Base-by-base conservation (phyloP, 2,888 invertebrate genomes). In the Saturnia pavonia region DNA sequence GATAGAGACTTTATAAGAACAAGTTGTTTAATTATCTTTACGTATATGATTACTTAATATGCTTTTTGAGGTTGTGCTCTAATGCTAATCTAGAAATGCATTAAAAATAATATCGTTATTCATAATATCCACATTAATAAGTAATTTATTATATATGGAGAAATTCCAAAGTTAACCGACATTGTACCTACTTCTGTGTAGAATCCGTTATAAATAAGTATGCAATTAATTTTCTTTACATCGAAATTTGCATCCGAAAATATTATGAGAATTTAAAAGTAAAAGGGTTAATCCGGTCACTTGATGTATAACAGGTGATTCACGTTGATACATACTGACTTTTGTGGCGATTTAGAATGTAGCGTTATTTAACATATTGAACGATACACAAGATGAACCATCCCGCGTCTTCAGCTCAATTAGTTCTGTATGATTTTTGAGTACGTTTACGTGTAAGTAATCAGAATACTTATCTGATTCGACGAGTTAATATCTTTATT, bases 241-340 rank as follows among this genome's bases (percentile, higher is more conserved):
- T 27, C 12, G 4, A 14, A 60, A 25, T 60, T 27, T 6, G 27
- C 25, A 16, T 22, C n/a, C 54, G 27, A 60, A 60, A 60, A 60
- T 60, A 27, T 14, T 60, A 25, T 60, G 25, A 27, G 2, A 27
- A 60, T 60, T 25, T 60, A 60, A 60, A 60, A 60, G 27, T 19
- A 25, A 71, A 67, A 71, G 57, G 70, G 71, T 69, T 71, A 72
- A 69, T 65, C 72, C 69, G 45, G 40, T 43, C 60, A n/a, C 9
- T 40, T 51, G 40, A n/a, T 40, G 40, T 34, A 34, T 65, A 22
- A 42, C 69, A 69, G 70, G 72, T 70, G 69, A 70, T 67, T 72
- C 71, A 68, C n/a, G 19, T 40, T n/a, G 40, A 65, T 40, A 65
- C 40, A 65, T 40, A 65, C 9, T 19, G 11, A 27, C 19, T 34